These are phyloP conservation scores for Hylaea fasciaria DNA, from an alignment of 2,888 invertebrate species.

Conservation along the genomic window DNA sequence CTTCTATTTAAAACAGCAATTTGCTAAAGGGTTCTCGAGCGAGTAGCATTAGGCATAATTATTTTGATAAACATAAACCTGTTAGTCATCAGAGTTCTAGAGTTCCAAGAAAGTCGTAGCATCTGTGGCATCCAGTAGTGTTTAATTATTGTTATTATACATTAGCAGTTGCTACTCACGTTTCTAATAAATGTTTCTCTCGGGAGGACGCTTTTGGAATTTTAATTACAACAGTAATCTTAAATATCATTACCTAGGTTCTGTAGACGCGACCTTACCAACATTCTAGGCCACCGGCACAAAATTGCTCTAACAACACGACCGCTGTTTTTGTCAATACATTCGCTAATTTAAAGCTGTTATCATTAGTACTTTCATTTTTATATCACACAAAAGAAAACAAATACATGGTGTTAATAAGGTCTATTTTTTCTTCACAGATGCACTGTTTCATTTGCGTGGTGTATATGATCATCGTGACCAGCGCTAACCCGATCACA, in stretches of 20 bases:
- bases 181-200: slow-evolving; percentile 8
- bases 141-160: slow-evolving; percentile 3
- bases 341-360: slow-evolving; percentile 5
- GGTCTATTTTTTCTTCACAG: slow-evolving; percentile 55
- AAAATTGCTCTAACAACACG: slow-evolving; percentile 22
- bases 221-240: slow-evolving; percentile 15
- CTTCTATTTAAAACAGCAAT: no score
- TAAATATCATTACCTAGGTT: slow-evolving; percentile 21
- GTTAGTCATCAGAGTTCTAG: neutral
- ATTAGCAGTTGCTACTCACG: slow-evolving; percentile 11
- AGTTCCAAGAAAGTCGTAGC: neutral
- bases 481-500: slow-evolving; percentile 64
- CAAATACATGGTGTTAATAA: slow-evolving; percentile 1
- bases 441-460: slow-evolving; percentile 80
- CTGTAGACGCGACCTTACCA: slow-evolving; percentile 9
- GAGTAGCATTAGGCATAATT: neutral
- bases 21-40: neutral
- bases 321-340: slow-evolving; percentile 1
- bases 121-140: slow-evolving; percentile 1
- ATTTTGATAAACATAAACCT: neutral
- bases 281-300: slow-evolving; percentile 22
- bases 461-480: slow-evolving; percentile 72
- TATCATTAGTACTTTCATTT: slow-evolving; percentile 15
- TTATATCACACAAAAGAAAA: neutral
- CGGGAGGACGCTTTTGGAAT: slow-evolving; percentile 8